phyloP scores from a whole-genome alignment of 2,888 invertebrate species.

The Anagyrus pseudococci region DNA sequence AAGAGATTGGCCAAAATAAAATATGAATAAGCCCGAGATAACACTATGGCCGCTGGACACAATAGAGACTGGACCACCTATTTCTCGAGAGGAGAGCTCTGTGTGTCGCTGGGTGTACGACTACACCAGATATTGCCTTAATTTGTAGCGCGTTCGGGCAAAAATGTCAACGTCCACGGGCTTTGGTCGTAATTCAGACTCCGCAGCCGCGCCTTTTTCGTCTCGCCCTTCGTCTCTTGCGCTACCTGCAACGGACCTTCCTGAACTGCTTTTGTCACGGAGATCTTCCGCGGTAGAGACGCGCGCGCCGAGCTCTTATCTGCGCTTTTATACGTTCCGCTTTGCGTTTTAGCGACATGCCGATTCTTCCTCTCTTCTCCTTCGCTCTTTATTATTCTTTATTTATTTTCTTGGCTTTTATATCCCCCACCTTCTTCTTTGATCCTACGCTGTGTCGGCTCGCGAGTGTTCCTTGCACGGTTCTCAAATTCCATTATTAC shows the following conservation, averaged over 20 bases:
- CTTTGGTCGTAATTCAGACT: slow-evolving; percentile 57
- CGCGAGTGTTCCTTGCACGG: slow-evolving; percentile 34
- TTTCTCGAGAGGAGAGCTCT: no score
- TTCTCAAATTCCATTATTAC: slow-evolving; percentile 39
- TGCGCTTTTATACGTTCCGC: slow-evolving; percentile 57
- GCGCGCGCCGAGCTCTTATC: no score
- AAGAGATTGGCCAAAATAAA: no score
- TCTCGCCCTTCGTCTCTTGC: slow-evolving; percentile 21
- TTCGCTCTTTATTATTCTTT: no score
- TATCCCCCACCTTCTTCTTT: no score
- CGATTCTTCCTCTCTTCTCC: slow-evolving; percentile 23
- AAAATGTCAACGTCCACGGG: slow-evolving; percentile 58
- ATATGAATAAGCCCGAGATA: no score
- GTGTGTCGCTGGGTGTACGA: no score
- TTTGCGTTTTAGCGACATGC: no score
- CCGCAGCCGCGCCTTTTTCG: slow-evolving; percentile 40
- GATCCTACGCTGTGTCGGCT: neutral
- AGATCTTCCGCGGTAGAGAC: slow-evolving; percentile 33
- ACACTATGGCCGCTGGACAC: no score
- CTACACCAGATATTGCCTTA: slow-evolving; percentile 59
- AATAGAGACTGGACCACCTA: no score
- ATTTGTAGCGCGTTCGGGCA: slow-evolving; percentile 56
- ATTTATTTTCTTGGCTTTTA: no score
- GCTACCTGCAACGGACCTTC: slow-evolving; percentile 25
- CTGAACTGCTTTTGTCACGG: slow-evolving; percentile 32